Base-by-base conservation (phyloP, 2,113 vertebrate species). In the Collichthys lucidus region DNA sequence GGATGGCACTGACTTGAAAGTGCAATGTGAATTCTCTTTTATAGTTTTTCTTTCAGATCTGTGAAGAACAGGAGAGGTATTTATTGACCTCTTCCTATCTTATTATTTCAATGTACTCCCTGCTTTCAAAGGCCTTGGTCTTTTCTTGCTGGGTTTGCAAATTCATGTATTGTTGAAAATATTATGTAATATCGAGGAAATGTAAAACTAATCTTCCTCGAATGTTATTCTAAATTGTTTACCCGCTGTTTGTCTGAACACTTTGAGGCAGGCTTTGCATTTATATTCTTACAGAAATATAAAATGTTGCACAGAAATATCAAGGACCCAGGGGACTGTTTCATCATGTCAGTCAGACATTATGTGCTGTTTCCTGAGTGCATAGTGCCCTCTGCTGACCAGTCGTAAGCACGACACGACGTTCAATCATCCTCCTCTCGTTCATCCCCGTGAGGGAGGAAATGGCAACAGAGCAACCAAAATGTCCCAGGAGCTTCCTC, bases 1-100 rank as follows among this genome's bases (percentile, higher is more conserved):
- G 88, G 79, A 80, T 69, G 75, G 69, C 78, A 83, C 71, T 52
- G 86, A 94, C 91, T 91, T 94, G 91, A 94, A 93, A 93, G 91
- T 86, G 74, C 47, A 89, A 85, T 88, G 74, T 62, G 76, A 88
- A 87, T 87, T 87, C 74, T 75, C 73, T 87, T 91, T 89, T 85
- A 86, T 88, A 89, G 79, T 86, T 90, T 31, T 31, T 26, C 1
- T 83, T 85, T 87, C 83, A 83, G 85, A 91, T 91, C 78, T 91
- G 60, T 67, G 74, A 55, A 67, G 68, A 84, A 88, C 65, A 62
- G 50, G 14, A 46, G 50, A 81, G 65, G 70, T 56, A 35, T 78
- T 88, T 85, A 79, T 59, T 84, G 56, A 73, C 55, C 71, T 11
- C 29, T 60, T 31, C 60, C 40, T 29, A 29, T 14, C 17, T 77